Percentiles rank a stretch among this genome's conserved stretches.
These are phyloP conservation scores for Sebastes trivittatus DNA, from an alignment of 2,797 vertebrate genomes.

Conservation along the genomic window DNA sequence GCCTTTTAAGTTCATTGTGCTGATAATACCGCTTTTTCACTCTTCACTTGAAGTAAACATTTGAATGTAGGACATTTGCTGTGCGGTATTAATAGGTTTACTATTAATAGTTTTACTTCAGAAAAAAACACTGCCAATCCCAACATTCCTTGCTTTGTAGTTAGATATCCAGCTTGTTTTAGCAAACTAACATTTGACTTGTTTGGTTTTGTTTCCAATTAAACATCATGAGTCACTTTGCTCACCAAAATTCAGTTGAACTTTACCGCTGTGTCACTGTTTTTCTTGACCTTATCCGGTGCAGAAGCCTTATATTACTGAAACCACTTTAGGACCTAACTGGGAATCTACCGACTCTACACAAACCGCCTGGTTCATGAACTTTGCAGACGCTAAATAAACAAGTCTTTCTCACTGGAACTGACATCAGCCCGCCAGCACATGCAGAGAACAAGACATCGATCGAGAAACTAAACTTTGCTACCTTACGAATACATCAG, in stretches of 20 bases:
- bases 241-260: background rate
- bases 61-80: too few relatives aligned
- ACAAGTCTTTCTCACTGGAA: background rate
- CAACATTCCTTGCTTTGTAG: background rate
- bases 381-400: constrained; percentile 10
- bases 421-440: background rate
- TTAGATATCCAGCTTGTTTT: background rate
- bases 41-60: too few relatives aligned
- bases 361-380: constrained; percentile 13
- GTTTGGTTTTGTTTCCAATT: background rate
- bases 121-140: background rate
- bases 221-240: background rate
- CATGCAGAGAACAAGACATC: background rate
- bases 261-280: background rate
- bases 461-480: background rate
- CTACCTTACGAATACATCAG: background rate
- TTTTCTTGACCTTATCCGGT: background rate
- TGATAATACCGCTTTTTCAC: too few relatives aligned
- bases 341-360: background rate
- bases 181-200: background rate
- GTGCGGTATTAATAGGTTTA: too few relatives aligned
- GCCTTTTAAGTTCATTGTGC: too few relatives aligned
- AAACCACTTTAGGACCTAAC: constrained; percentile 7
- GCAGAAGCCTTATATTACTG: background rate
- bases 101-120: too few relatives aligned